phyloP scores from a whole-genome alignment of 2,113 vertebrate genomes.

The Oncorhynchus clarkii region DNA sequence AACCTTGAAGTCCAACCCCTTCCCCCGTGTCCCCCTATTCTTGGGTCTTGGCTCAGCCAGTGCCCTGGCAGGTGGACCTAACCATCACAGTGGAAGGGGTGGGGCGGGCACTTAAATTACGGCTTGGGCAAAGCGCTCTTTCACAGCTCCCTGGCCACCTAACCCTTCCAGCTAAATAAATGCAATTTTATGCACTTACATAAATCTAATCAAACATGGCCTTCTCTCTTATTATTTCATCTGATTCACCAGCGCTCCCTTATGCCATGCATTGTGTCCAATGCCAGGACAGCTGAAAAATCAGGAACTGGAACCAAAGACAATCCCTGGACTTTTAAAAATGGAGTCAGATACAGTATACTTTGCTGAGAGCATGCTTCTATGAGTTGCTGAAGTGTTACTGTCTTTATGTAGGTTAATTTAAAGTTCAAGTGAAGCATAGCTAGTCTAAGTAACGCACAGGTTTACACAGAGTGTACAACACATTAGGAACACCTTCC shows the following conservation, averaged over 20 bases:
- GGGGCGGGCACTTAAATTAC: slow-evolving; percentile 47
- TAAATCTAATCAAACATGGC: slow-evolving; percentile 73
- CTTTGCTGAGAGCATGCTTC: not conserved
- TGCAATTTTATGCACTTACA: slow-evolving; percentile 68
- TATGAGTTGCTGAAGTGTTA: slow-evolving; percentile 11
- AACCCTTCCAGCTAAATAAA: slow-evolving; percentile 66
- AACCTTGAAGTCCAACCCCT: slow-evolving; percentile 15
- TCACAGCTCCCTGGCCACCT: slow-evolving; percentile 57
- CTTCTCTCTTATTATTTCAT: slow-evolving; percentile 60
- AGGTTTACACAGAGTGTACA: too few relatives aligned
- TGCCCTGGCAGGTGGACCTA: slow-evolving; percentile 63
- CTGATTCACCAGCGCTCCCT: slow-evolving; percentile 49
- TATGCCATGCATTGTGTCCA: slow-evolving; percentile 42
- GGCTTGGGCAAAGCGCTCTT: slow-evolving; percentile 43
- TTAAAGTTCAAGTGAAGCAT: too few relatives aligned
- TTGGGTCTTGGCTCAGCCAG: slow-evolving; percentile 29
- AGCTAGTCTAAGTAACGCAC: too few relatives aligned
- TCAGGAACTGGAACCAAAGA: slow-evolving; percentile 42
- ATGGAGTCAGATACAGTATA: slow-evolving; percentile 32
- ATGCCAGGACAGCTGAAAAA: slow-evolving; percentile 60
- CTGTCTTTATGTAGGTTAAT: slow-evolving; percentile 41
- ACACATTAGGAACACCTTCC: too few relatives aligned
- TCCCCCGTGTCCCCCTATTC: slow-evolving; percentile 21
- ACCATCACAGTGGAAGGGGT: slow-evolving; percentile 36
- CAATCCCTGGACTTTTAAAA: slow-evolving; percentile 41